A percentile compares a stretch with the other conserved stretches of the same genome.
These are phyloP conservation scores for Philotrypesis tridentata DNA, from an alignment of 1,140 invertebrate genomes.

Conservation along the genomic window DNA sequence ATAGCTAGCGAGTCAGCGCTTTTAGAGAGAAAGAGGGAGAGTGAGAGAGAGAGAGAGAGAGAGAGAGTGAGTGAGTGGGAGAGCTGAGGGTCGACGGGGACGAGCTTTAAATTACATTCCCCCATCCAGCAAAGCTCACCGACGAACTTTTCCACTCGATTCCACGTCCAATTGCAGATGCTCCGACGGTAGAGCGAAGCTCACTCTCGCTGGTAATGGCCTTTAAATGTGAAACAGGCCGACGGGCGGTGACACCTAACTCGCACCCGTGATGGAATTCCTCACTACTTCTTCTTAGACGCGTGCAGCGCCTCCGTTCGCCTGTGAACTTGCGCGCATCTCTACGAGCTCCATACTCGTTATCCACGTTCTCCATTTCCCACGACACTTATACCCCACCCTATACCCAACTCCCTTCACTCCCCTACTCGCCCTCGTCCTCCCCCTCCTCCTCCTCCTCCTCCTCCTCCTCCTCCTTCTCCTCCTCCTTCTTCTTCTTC, in stretches of 20 bases:
- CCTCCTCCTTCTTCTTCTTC: constrained; percentile 50
- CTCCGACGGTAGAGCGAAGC: neutral
- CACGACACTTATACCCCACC: constrained; percentile 53
- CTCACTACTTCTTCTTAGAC: constrained; percentile 24
- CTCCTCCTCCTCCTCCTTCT: constrained; percentile 57
- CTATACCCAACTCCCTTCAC: constrained; percentile 50
- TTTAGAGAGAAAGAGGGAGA: neutral
- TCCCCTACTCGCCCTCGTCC: constrained; percentile 15
- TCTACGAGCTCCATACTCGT: constrained; percentile 50
- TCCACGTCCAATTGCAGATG: constrained; percentile 43
- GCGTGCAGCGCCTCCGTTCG: neutral
- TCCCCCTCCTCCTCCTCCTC: constrained; percentile 58
- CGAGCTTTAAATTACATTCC: constrained; percentile 46
- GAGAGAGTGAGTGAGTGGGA: neutral
- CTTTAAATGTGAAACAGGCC: constrained; percentile 69
- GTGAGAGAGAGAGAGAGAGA: neutral
- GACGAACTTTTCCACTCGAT: constrained; percentile 41
- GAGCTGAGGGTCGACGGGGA: neutral
- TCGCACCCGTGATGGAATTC: constrained; percentile 47
- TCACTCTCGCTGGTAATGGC: constrained; percentile 44
- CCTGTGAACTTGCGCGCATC: neutral
- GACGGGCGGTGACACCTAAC: constrained; percentile 64
- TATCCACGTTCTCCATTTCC: constrained; percentile 56
- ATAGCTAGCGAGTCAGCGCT: constrained; percentile 3
- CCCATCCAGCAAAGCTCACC: constrained; percentile 22